Evolutionary conservation across 1,140 invertebrate genomes (phyloP), one percentile per base, ranked within the genome.

Genomic region (Tribolium madens): DNA sequence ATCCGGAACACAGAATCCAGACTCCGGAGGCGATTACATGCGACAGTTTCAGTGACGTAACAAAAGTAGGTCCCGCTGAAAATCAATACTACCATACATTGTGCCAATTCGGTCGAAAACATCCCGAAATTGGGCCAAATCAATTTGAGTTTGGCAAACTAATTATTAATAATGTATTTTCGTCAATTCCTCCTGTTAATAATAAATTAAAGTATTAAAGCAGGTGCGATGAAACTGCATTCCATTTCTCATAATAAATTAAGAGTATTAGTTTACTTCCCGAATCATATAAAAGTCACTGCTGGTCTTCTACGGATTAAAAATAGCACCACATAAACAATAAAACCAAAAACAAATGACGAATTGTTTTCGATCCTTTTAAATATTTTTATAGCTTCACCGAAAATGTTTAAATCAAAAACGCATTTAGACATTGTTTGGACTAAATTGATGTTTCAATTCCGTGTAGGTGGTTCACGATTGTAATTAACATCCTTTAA

Each of bases 301-400:
- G 10, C 31, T 64, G 0, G 10, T 64, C 21, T 33, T 64, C 57
- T 10, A 33, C 26, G 17, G 6, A 9, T 13, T 26, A 5, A 57
- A 64, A 64, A 64, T 64, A 64, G 26, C 21, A 2, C 18, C 26
- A 14, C 18, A n/a, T 64, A 64, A 64, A 64, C 57, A 64, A 64
- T 64, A 64, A 31, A 31, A 33, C 26, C 12, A 12, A 64, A 64
- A 64, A 64, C 57, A 33, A 64, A 64, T 64, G 57, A 64, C 57
- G 33, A 64, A 64, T 33, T 64, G 57, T 64, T 64, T 64, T 64
- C 57, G n/a, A 64, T 64, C 57, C 57, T 12, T 64, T 42, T 64
- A 64, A 64, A 64, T 64, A 64, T 64, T 31, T 64, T 64, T 64
- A 64, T n/a, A 64, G 57, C 57, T 64, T 64, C 57, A n/a, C n/a